Percentiles rank a stretch among this genome's conserved stretches.
Conservation (phyloP, 2,113 vertebrate species). For the Aythya baeri region DNA sequence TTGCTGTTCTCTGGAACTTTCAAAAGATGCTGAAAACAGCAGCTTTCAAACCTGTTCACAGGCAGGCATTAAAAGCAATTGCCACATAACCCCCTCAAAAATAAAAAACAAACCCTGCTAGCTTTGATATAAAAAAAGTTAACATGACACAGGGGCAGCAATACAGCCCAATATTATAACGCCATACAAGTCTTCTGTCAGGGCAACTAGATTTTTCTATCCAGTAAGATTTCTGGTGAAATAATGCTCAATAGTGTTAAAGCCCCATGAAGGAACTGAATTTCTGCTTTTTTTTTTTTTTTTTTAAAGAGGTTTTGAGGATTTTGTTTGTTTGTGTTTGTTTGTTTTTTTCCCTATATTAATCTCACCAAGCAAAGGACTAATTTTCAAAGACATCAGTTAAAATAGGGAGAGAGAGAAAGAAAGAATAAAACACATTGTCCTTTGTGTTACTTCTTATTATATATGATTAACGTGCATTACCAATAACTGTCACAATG, state of each 20-base stretch:
- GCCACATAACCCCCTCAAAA: neutral
- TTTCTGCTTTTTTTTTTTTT: neutral
- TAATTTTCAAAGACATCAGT: neutral
- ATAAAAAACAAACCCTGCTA: neutral
- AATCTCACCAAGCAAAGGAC: neutral
- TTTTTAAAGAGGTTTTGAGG: neutral
- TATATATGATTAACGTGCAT: neutral
- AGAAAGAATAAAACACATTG: neutral
- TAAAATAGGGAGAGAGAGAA: neutral
- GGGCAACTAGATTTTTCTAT: neutral
- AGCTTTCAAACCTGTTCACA: neutral
- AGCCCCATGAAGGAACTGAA: fast-evolving
- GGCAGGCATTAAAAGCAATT: neutral
- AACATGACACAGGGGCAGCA: neutral
- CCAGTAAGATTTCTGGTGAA: neutral
- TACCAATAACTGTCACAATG: neutral
- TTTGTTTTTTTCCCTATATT: neutral
- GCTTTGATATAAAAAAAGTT: neutral
- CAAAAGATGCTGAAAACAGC: neutral
- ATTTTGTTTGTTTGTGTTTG: neutral
- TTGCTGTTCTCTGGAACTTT: neutral
- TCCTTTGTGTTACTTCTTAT: neutral
- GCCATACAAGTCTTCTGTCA: too few species aligned
- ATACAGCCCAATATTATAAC: neutral
- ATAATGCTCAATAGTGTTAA: neutral